These are phyloP conservation scores for Zaprionus tsacasi DNA, from an alignment of 1,140 invertebrate genomes.

Conservation along the genomic window DNA sequence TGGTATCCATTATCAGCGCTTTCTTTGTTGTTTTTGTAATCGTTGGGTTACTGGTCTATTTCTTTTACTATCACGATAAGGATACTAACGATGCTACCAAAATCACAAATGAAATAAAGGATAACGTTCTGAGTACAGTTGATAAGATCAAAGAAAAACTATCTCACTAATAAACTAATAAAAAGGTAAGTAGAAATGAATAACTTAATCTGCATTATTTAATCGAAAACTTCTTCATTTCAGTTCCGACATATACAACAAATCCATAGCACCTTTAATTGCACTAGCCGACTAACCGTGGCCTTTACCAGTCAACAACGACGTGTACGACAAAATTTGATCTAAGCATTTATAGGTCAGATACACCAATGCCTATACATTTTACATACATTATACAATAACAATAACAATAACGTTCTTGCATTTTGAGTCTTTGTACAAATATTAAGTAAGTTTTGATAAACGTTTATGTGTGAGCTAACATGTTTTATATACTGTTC, in stretches of 20 bases:
- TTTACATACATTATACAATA: not conserved
- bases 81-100: conserved; percentile 56
- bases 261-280: conserved; percentile 10
- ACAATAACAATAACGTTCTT: conserved; percentile 2
- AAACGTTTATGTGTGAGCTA: conserved; percentile 23
- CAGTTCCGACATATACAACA: not conserved
- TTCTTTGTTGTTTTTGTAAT: conserved; percentile 72
- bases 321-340: conserved; percentile 8
- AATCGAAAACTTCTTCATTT: not conserved
- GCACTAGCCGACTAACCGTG: not conserved
- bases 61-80: conserved; percentile 66
- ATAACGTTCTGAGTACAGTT: conserved; percentile 40
- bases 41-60: conserved; percentile 67
- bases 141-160: conserved; percentile 61
- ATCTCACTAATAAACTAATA: conserved; percentile 8
- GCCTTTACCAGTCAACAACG: conserved; percentile 8
- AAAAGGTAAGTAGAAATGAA: conserved; percentile 5
- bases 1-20: conserved; percentile 70
- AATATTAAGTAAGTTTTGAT: conserved; percentile 35
- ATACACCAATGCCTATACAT: not conserved
- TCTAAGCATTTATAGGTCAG: conserved; percentile 8
- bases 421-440: conserved; percentile 24
- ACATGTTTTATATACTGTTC: conserved; percentile 33
- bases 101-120: conserved; percentile 47
- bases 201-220: not conserved